These are phyloP conservation scores for Bugula neritina DNA, from an alignment of 2,888 invertebrate genomes.

Conservation along the genomic window DNA sequence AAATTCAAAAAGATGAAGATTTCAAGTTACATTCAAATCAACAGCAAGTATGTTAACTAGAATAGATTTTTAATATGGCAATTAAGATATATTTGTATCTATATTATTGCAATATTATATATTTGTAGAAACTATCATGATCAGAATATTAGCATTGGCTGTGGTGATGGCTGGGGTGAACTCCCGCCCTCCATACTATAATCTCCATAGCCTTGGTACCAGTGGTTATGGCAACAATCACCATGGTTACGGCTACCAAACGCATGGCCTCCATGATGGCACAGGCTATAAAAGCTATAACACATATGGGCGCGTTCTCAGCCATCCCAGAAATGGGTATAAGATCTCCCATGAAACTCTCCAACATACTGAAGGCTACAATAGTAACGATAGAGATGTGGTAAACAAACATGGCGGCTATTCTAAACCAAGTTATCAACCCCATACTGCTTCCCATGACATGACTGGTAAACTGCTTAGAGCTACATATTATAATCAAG, in stretches of 20 bases:
- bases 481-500: not conserved
- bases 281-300: not conserved
- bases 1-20: too few species aligned
- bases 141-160: not conserved
- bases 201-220: not conserved
- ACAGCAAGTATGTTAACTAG: too few species aligned
- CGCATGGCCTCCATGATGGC: not conserved
- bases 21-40: too few species aligned
- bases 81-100: too few species aligned
- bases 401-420: not conserved
- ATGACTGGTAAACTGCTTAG: not conserved
- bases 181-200: too few species aligned
- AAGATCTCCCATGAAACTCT: not conserved
- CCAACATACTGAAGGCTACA: not conserved
- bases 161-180: too few species aligned
- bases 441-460: not conserved
- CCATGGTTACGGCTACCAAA: not conserved
- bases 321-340: not conserved
- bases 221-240: not conserved
- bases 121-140: not conserved
- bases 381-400: not conserved
- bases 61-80: too few species aligned
- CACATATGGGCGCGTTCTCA: too few species aligned
- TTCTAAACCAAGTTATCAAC: not conserved
- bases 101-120: not conserved